These are phyloP conservation scores for Chloroceryle inda DNA, from an alignment of 2,797 vertebrate genomes.

Conservation along the genomic window DNA sequence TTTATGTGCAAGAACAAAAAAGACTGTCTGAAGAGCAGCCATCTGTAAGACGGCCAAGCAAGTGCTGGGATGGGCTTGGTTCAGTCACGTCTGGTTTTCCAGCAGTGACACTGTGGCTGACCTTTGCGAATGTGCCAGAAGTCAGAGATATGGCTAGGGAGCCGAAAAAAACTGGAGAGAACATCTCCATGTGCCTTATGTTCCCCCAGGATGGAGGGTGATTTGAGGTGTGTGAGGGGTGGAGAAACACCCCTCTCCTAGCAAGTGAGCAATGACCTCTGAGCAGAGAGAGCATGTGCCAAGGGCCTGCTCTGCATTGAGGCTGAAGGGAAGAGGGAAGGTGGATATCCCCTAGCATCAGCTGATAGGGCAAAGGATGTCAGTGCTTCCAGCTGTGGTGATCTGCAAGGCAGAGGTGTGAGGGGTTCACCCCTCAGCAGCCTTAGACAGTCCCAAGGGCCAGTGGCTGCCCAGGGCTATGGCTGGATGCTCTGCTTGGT, in stretches of 20 bases:
- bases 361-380: not conserved
- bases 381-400: not conserved
- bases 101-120: not conserved
- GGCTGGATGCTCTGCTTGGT: not conserved
- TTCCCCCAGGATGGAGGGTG: fast-evolving
- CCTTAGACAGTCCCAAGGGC: not conserved
- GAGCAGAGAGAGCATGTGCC: not conserved
- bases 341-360: not conserved
- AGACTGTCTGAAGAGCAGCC: not conserved
- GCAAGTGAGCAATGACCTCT: not conserved
- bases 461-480: fast-evolving
- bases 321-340: not conserved
- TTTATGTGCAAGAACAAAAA: not conserved
- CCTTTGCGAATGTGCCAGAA: not conserved
- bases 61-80: fast-evolving
- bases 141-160: not conserved
- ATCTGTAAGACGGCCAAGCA: not conserved
- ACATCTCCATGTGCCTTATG: not conserved
- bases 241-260: not conserved
- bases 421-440: not conserved
- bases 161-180: not conserved
- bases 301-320: not conserved
- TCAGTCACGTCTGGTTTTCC: not conserved
- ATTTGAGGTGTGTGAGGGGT: not conserved
- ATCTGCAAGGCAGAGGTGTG: not conserved